These are phyloP conservation scores for Rhincodon typus DNA, from an alignment of 2,797 vertebrate species.

Conservation along the genomic window DNA sequence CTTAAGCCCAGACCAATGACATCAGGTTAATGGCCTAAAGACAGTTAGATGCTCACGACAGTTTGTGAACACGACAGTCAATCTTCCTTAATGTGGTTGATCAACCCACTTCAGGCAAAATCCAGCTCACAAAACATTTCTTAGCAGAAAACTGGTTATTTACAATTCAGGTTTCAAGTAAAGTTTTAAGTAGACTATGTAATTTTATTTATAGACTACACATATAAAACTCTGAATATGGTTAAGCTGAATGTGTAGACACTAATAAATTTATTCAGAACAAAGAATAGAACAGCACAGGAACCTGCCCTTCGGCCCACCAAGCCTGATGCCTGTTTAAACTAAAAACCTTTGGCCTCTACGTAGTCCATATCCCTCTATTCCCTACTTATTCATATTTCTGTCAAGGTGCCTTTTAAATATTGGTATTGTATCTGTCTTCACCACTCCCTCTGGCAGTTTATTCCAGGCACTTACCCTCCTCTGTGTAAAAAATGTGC, in stretches of 20 bases:
- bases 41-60: background rate
- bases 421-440: too few relatives aligned
- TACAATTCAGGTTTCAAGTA: background rate
- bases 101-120: background rate
- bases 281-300: too few relatives aligned
- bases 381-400: too few relatives aligned
- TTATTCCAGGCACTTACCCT: too few relatives aligned
- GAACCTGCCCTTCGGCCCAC: too few relatives aligned
- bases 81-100: background rate
- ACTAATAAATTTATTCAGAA: background rate
- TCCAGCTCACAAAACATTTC: background rate
- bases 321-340: too few relatives aligned
- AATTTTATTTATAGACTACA: background rate
- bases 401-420: too few relatives aligned
- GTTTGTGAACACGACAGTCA: background rate
- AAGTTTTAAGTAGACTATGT: background rate
- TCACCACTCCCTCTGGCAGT: too few relatives aligned
- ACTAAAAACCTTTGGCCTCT: too few relatives aligned
- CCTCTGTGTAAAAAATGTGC: too few relatives aligned
- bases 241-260: background rate
- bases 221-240: background rate
- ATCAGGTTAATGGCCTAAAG: background rate
- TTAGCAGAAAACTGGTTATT: background rate
- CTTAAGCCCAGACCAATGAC: background rate
- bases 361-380: too few relatives aligned